A percentile compares a stretch with the other conserved stretches of the same genome.
These are phyloP conservation scores for Trachelus stipa DNA, from an alignment of 2,888 invertebrate species.

Conservation along the genomic window DNA sequence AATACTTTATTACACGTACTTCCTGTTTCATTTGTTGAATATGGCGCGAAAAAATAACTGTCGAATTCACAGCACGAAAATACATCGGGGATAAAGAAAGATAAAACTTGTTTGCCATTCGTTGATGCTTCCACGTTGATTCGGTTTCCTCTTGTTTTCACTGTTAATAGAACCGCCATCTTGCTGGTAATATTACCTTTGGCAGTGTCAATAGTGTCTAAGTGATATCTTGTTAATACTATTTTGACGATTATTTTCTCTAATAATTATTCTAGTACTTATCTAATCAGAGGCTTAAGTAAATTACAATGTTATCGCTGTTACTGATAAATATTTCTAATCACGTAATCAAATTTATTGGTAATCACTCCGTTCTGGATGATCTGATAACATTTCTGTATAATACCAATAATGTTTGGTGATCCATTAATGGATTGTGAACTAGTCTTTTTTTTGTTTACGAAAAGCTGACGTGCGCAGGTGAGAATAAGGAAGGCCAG, in stretches of 20 bases:
- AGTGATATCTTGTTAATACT: neutral
- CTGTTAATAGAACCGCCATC: neutral
- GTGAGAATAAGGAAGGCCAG: neutral
- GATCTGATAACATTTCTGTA: neutral
- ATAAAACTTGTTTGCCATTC: neutral
- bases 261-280: neutral
- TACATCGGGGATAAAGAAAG: neutral
- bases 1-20: no score
- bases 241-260: neutral
- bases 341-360: neutral
- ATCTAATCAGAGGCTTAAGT: neutral
- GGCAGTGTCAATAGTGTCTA: neutral
- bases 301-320: neutral
- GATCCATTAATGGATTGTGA: neutral
- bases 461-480: neutral
- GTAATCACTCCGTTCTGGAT: neutral
- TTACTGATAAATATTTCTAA: neutral
- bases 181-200: neutral
- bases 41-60: neutral
- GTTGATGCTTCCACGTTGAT: neutral
- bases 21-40: no score
- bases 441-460: neutral
- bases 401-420: neutral
- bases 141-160: neutral
- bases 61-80: neutral